Base-by-base conservation (phyloP, 2,888 invertebrate genomes). In the Saturnia japonica region DNA sequence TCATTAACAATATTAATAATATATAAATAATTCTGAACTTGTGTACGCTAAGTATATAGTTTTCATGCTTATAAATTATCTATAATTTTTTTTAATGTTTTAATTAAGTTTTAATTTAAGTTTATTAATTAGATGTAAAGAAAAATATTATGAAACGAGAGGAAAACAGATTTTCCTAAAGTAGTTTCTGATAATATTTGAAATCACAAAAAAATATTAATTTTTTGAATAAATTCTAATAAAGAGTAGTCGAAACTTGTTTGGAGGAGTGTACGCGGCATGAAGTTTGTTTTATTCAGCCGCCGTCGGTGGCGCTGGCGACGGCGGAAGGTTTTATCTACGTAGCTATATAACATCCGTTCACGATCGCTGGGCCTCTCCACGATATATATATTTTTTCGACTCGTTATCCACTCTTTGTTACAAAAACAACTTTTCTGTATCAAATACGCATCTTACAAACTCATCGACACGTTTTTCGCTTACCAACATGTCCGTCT, bases 261-360 rank as follows among this genome's bases (percentile, higher is more conserved):
- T 83, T 76, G 84, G 85, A 75, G 77, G 74, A 79, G 80, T 91
- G 91, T 93, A 93, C 86, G 79, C 88, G 86, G 88, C 91, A 91
- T 93, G 93, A 94, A 93, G 91, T 84, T 80, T 78, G 87, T 85
- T 91, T 87, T 86, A 77, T 82, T 86, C 84, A 83, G 86, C 84
- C 84, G 81, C 91, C 93, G 80, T 89, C 74, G 86, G 92, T 82
- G 87, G 94, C 93, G 93, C 92, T 91, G 87, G 75, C 75, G 76
- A 82, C 93, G 93, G 91, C 93, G 94, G 94, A 94, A 94, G 94
- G 94, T 94, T 94, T 93, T 93, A 93, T 93, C 93, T 93, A 93
- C 92, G 90, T 93, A 93, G 89, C 91, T 93, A 92, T 92, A 92
- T 88, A 88, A 91, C 91, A 93, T 93, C 93, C 93, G 93, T 88